Percentiles rank a stretch among this genome's conserved stretches.
Conservation (phyloP, 2,113 vertebrate species). For the Ceyx cyanopectus region DNA sequence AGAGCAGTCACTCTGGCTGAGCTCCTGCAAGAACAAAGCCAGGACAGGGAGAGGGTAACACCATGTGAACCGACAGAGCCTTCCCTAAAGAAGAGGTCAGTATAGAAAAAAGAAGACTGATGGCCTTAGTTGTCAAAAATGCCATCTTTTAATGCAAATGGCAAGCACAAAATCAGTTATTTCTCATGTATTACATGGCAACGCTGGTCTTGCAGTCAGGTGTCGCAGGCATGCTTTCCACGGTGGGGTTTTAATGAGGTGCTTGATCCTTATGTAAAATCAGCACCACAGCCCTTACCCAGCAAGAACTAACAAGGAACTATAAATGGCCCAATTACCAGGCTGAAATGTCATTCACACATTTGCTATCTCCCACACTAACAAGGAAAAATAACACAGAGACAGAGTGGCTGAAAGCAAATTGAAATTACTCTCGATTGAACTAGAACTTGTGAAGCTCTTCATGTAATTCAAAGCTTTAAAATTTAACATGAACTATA, state of each 20-base stretch:
- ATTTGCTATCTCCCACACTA: constrained; percentile 65
- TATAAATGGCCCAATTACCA: constrained; percentile 70
- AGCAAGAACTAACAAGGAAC: constrained; percentile 58
- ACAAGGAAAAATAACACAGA: constrained; percentile 62
- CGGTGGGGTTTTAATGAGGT: constrained; percentile 38
- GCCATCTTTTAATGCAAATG: neutral
- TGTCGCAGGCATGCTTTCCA: neutral
- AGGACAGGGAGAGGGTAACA: neutral
- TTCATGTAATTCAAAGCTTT: constrained; percentile 57
- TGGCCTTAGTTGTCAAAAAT: neutral
- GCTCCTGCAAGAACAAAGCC: neutral
- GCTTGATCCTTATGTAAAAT: constrained; percentile 46
- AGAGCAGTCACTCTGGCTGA: no score
- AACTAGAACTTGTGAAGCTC: constrained; percentile 36
- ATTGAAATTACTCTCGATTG: constrained; percentile 57
- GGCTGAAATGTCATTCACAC: constrained; percentile 61
- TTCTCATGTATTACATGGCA: neutral
- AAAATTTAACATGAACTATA: constrained; percentile 11
- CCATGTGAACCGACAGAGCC: neutral
- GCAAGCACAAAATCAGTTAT: constrained; percentile 1
- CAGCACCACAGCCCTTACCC: constrained; percentile 20
- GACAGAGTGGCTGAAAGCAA: constrained; percentile 48
- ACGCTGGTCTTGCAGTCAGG: neutral
- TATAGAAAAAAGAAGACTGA: neutral
- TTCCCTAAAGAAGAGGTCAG: neutral